These are phyloP conservation scores for Gymnobelideus leadbeateri DNA, from an alignment of 2,113 vertebrate genomes.

Conservation along the genomic window DNA sequence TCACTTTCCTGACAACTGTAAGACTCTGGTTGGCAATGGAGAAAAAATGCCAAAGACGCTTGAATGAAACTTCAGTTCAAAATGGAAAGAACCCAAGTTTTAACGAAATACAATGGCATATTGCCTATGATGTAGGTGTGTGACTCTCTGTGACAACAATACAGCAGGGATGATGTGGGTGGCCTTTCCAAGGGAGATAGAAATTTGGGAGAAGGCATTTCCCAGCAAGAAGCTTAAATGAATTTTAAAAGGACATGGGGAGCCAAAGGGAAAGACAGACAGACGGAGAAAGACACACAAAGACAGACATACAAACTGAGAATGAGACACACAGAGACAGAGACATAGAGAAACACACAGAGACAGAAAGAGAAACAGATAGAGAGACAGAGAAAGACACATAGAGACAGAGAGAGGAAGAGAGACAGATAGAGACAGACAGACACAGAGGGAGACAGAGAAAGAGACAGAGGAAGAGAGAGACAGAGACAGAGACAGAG, in stretches of 20 bases:
- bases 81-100: neutral
- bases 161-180: accelerated
- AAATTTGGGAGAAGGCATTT: neutral
- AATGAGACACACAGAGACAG: neutral
- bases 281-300: neutral
- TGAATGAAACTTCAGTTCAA: neutral
- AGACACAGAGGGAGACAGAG: too few relatives aligned
- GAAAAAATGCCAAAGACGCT: neutral
- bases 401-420: neutral
- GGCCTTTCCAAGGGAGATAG: too few relatives aligned
- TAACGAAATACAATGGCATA: neutral
- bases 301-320: neutral
- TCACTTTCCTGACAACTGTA: neutral
- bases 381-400: neutral
- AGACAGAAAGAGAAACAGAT: neutral
- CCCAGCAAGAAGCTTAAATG: neutral
- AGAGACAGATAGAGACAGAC: neutral
- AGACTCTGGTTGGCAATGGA: neutral
- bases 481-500: neutral
- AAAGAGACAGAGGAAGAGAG: neutral
- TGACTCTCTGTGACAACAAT: neutral
- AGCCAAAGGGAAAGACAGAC: neutral
- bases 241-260: neutral
- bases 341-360: neutral
- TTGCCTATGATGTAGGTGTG: accelerated